phyloP scores from a whole-genome alignment of 2,888 invertebrate species.

The Orgyia antiqua region DNA sequence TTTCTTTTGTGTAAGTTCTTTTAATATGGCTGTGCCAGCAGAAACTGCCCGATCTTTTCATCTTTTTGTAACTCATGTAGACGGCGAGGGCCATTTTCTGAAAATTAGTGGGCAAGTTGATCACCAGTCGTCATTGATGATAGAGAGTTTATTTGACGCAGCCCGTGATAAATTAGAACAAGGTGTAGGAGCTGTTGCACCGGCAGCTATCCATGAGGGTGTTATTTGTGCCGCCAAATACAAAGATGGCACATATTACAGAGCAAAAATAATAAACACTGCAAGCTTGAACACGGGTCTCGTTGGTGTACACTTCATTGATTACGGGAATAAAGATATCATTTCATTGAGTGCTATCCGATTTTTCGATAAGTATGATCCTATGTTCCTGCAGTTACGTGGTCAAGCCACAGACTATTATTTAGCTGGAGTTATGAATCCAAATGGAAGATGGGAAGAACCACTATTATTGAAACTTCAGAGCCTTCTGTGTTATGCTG shows the following conservation, averaged over 20 bases:
- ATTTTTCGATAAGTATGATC: slow-evolving; percentile 71
- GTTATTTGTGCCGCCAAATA: slow-evolving; percentile 82
- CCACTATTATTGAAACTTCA: slow-evolving; percentile 58
- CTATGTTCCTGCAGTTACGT: slow-evolving; percentile 66
- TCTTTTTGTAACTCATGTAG: slow-evolving; percentile 82
- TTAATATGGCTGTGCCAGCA: slow-evolving; percentile 50
- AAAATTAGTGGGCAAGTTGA: slow-evolving; percentile 86
- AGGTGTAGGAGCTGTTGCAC: slow-evolving; percentile 63
- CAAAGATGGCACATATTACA: slow-evolving; percentile 81
- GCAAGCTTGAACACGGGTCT: slow-evolving; percentile 66
- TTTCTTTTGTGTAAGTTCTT: slow-evolving; percentile 12
- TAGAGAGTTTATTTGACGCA: slow-evolving; percentile 71
- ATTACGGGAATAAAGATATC: slow-evolving; percentile 81
- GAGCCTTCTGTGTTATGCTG: slow-evolving; percentile 60
- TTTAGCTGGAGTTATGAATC: slow-evolving; percentile 75
- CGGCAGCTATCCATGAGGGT: slow-evolving; percentile 71
- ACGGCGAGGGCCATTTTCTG: slow-evolving; percentile 82
- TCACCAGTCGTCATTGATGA: slow-evolving; percentile 71
- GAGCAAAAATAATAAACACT: slow-evolving; percentile 78
- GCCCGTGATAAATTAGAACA: slow-evolving; percentile 61
- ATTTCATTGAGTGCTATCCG: slow-evolving; percentile 79
- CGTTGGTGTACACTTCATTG: slow-evolving; percentile 82
- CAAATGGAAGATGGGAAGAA: slow-evolving; percentile 74
- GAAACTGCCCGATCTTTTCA: slow-evolving; percentile 57
- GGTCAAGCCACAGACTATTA: slow-evolving; percentile 80